Conservation (phyloP, 2,797 vertebrate genomes). For the Danio tinwini region DNA sequence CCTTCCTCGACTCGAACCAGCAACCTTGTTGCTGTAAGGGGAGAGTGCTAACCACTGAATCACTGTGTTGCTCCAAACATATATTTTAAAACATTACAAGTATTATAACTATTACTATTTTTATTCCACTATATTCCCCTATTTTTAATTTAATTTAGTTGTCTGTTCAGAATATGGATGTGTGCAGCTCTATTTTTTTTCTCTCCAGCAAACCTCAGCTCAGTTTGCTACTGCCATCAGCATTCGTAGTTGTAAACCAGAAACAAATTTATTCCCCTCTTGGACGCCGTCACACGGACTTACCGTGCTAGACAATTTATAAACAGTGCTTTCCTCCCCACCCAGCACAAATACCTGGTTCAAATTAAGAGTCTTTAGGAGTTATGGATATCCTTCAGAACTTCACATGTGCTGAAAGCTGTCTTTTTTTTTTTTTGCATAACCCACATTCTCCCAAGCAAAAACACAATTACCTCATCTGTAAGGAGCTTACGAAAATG, state of each 20-base stretch:
- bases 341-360: constrained; percentile 65
- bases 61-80: no score
- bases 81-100: no score
- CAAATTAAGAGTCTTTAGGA: constrained; percentile 67
- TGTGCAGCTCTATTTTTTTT: constrained; percentile 70
- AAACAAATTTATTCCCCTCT: constrained; percentile 81
- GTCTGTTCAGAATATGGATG: no score
- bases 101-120: no score
- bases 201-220: constrained; percentile 71
- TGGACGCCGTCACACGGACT: constrained; percentile 66
- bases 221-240: constrained; percentile 82
- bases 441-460: constrained; percentile 54
- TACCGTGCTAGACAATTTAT: constrained; percentile 64
- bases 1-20: no score
- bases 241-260: constrained; percentile 81
- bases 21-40: no score
- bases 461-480: constrained; percentile 59
- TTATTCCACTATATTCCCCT: no score
- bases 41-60: no score
- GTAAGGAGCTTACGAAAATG: constrained; percentile 59
- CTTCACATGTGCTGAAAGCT: constrained; percentile 63
- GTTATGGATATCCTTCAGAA: constrained; percentile 63
- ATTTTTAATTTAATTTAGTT: no score
- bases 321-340: constrained; percentile 65
- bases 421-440: constrained; percentile 29